Conservation (phyloP, 2,797 vertebrate species). For the Ibycter americanus region DNA sequence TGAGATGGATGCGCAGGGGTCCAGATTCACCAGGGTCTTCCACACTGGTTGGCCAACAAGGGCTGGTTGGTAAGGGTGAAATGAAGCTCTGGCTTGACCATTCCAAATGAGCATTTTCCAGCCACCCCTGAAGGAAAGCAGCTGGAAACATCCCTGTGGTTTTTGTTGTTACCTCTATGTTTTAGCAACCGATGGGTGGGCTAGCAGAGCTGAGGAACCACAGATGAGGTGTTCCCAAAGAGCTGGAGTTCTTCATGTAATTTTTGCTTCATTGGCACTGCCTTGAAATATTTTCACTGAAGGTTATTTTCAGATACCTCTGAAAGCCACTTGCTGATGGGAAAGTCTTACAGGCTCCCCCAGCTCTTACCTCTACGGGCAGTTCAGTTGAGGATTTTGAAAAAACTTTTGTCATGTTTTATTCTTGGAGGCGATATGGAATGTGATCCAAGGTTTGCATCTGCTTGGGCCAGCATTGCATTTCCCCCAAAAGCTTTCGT, state of each 20-base stretch:
- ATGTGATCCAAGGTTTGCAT: constrained; percentile 56
- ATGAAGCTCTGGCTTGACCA: rapidly evolving
- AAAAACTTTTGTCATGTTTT: background rate
- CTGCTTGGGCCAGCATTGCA: constrained; percentile 74
- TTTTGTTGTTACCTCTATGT: background rate
- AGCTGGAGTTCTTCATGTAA: background rate
- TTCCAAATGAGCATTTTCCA: background rate
- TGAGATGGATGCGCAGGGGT: background rate
- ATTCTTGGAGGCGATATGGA: background rate
- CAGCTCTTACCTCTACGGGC: background rate
- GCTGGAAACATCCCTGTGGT: background rate
- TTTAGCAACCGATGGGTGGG: background rate
- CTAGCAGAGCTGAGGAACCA: background rate
- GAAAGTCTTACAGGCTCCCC: background rate
- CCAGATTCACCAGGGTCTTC: background rate
- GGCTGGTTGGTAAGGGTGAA: background rate
- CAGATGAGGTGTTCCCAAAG: background rate
- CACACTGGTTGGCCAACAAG: rapidly evolving
- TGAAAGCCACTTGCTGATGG: background rate
- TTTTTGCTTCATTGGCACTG: background rate
- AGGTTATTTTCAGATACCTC: background rate
- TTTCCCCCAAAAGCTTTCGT: constrained; percentile 78
- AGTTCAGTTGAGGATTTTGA: background rate
- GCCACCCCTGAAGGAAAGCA: background rate
- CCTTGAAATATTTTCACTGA: background rate